These are phyloP conservation scores for Poeciliopsis infans DNA, from an alignment of 2,797 vertebrate species.

Conservation along the genomic window DNA sequence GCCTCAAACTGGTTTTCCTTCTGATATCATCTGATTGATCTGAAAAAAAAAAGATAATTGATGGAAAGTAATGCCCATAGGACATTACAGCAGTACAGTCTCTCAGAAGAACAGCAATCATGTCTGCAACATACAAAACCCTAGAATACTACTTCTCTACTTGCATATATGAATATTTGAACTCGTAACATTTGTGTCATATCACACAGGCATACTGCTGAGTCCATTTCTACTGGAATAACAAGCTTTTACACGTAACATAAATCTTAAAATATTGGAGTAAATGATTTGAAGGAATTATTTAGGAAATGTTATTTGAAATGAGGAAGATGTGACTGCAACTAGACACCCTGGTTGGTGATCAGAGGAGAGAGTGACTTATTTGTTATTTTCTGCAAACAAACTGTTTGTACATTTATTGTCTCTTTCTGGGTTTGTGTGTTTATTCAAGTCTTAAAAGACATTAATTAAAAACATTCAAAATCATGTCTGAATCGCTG, in stretches of 20 bases:
- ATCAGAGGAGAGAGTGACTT: background rate
- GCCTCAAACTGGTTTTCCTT: slow-evolving; percentile 33
- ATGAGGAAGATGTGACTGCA: background rate
- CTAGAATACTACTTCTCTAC: background rate
- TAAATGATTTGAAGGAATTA: background rate
- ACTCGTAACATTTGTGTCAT: background rate
- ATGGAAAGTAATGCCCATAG: slow-evolving; percentile 38
- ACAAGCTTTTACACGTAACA: background rate
- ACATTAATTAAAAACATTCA: background rate
- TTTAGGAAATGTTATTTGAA: background rate
- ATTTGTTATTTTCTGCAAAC: background rate
- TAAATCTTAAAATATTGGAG: background rate
- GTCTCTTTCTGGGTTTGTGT: background rate
- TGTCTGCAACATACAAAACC: background rate
- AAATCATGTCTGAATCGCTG: slow-evolving; percentile 2
- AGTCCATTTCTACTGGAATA: background rate
- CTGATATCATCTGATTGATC: slow-evolving; percentile 49
- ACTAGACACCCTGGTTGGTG: background rate
- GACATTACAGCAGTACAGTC: slow-evolving; percentile 39
- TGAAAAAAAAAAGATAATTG: slow-evolving; percentile 25
- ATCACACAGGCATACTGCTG: background rate
- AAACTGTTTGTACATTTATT: background rate
- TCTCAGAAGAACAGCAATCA: slow-evolving; percentile 25
- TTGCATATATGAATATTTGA: background rate
- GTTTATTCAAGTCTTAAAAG: background rate